phyloP scores from a whole-genome alignment of 2,797 vertebrate genomes.

The Cygnus olor region DNA sequence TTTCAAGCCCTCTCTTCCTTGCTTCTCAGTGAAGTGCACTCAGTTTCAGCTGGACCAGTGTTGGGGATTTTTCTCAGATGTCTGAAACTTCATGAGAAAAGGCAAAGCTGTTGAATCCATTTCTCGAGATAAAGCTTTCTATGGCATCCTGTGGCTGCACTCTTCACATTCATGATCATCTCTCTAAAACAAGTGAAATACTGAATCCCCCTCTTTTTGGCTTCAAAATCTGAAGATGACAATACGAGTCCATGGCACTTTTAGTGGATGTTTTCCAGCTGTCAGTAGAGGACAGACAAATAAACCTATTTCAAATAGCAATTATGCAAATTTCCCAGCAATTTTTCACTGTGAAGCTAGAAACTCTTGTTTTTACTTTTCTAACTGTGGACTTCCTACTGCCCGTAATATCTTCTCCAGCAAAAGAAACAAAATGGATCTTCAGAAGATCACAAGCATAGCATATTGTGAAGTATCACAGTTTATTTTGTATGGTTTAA shows the following conservation, averaged over 20 bases:
- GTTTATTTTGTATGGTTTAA: neutral
- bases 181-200: neutral
- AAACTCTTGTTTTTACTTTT: neutral
- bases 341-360: neutral
- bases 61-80: neutral
- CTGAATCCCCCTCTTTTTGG: neutral
- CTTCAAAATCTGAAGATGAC: neutral
- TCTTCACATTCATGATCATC: neutral
- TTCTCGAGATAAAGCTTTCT: accelerated
- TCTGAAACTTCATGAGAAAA: neutral
- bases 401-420: neutral
- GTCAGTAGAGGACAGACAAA: neutral
- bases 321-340: neutral
- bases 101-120: neutral
- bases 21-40: neutral
- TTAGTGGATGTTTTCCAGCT: neutral
- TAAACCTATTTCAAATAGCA: neutral
- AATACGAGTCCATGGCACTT: neutral
- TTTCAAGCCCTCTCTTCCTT: neutral
- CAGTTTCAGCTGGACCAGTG: neutral
- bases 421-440: neutral
- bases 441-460: neutral
- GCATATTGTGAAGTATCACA: neutral
- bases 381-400: neutral
- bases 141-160: accelerated